Evolutionary conservation across 1,140 invertebrate species (phyloP).

Genomic region (Ceratina japonica): DNA sequence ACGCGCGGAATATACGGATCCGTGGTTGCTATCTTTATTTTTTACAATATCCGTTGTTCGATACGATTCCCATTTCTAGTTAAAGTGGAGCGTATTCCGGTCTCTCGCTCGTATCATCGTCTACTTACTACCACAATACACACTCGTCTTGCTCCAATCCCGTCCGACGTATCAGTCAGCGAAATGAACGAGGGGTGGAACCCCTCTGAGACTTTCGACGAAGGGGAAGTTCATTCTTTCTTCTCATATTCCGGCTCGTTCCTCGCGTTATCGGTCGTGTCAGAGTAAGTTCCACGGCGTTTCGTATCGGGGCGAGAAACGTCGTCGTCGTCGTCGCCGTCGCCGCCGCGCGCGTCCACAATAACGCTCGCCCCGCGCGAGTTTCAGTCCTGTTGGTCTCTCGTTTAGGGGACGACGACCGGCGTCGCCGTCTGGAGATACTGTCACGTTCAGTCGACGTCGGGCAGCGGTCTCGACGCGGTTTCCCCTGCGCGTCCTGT

Average conservation of each 20-base stretch:
- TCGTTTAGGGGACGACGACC: conserved; percentile 35
- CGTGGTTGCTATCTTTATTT: too few species aligned
- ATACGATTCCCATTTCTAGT: too few species aligned
- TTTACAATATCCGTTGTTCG: too few species aligned
- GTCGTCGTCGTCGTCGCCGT: too few species aligned
- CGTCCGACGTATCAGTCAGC: not conserved
- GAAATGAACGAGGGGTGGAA: conserved; percentile 6
- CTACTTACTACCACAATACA: not conserved
- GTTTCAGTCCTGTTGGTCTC: too few species aligned
- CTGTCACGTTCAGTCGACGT: conserved; percentile 73
- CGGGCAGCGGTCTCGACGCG: conserved; percentile 52
- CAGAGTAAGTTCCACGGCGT: conserved; percentile 18
- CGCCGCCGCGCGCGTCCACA: not conserved
- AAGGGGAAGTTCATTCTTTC: not conserved
- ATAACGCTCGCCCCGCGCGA: too few species aligned
- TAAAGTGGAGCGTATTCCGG: too few species aligned
- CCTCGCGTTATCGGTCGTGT: conserved; percentile 28
- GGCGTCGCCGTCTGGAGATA: conserved; percentile 68
- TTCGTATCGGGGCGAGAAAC: conserved; percentile 9
- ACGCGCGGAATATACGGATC: too few species aligned
- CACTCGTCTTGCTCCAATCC: not conserved
- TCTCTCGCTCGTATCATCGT: too few species aligned
- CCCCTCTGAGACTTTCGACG: not conserved
- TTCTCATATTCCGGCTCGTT: not conserved
- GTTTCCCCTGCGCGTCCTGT: not conserved